Conservation (phyloP, 2,113 vertebrate genomes). For the Calyptommatus sinebrachiatus region DNA sequence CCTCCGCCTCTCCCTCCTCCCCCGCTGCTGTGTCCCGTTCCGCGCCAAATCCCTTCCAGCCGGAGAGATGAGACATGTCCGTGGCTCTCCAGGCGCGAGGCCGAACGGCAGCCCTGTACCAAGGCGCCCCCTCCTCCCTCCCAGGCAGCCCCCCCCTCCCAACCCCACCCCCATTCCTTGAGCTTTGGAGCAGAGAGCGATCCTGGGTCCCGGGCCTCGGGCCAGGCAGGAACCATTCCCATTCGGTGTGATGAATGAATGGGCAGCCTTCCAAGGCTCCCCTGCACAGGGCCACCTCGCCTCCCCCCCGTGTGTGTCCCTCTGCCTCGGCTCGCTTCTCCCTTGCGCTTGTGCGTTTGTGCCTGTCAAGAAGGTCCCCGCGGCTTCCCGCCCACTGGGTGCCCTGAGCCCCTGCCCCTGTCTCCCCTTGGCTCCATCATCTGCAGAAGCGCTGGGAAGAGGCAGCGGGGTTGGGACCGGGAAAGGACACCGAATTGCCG, state of each 20-base stretch:
- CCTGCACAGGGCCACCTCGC: slow-evolving; percentile 30
- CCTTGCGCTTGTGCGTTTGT: slow-evolving; percentile 32
- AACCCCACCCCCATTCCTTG: slow-evolving; percentile 1
- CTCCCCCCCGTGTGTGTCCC: slow-evolving; percentile 1
- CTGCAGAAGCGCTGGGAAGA: slow-evolving; percentile 78
- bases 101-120: neutral
- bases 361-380: slow-evolving; percentile 53
- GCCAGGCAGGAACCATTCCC: slow-evolving; percentile 29
- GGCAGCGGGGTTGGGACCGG: slow-evolving; percentile 75
- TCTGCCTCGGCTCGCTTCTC: slow-evolving; percentile 10
- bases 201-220: slow-evolving; percentile 4
- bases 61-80: neutral
- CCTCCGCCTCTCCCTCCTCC: slow-evolving; percentile 50
- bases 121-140: neutral
- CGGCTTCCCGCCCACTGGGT: slow-evolving; percentile 68
- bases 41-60: slow-evolving; percentile 14
- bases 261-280: slow-evolving; percentile 58
- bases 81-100: neutral
- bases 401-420: slow-evolving; percentile 56
- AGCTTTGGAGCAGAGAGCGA: slow-evolving; percentile 37
- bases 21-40: neutral
- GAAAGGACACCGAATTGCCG: slow-evolving; percentile 82
- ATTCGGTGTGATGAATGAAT: slow-evolving; percentile 57
- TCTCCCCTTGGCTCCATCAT: slow-evolving; percentile 66
- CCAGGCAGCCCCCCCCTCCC: neutral